Evolutionary conservation across 2,113 vertebrate species (phyloP).

Genomic region (Festucalex cinctus): DNA sequence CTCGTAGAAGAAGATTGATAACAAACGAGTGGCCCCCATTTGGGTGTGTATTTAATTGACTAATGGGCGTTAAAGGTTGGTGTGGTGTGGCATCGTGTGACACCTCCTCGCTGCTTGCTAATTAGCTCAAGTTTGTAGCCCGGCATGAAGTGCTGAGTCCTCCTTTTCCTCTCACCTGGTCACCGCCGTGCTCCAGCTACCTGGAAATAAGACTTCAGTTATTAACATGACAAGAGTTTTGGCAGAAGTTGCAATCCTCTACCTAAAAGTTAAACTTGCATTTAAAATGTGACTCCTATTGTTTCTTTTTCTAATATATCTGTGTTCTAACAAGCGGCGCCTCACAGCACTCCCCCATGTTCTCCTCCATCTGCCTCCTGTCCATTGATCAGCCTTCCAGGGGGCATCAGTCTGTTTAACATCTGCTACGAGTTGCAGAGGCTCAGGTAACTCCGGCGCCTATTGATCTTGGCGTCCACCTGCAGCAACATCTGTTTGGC

Average conservation of each 20-base stretch:
- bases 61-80: constrained; percentile 76
- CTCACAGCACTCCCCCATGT: constrained; percentile 66
- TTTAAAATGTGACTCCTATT: constrained; percentile 71
- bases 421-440: constrained; percentile 75
- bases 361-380: constrained; percentile 77
- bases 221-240: constrained; percentile 68
- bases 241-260: constrained; percentile 49
- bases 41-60: constrained; percentile 63
- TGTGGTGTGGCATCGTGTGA: constrained; percentile 66
- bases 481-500: constrained; percentile 77
- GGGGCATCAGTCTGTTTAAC: constrained; percentile 77
- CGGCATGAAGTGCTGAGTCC: constrained; percentile 80
- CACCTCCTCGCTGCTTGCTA: constrained; percentile 74
- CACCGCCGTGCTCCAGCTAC: constrained; percentile 59
- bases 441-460: constrained; percentile 76
- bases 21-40: constrained; percentile 23
- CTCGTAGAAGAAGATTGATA: constrained; percentile 21
- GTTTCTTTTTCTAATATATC: constrained; percentile 53
- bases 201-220: constrained; percentile 80
- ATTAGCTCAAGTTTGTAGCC: constrained; percentile 81
- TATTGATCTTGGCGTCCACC: constrained; percentile 78
- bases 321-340: constrained; percentile 44
- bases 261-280: constrained; percentile 61
- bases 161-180: constrained; percentile 67
- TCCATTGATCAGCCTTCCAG: constrained; percentile 79